Percentiles rank a stretch among this genome's conserved stretches.
These are phyloP conservation scores for Synanthedon formicaeformis DNA, from an alignment of 2,888 invertebrate species.

Conservation along the genomic window DNA sequence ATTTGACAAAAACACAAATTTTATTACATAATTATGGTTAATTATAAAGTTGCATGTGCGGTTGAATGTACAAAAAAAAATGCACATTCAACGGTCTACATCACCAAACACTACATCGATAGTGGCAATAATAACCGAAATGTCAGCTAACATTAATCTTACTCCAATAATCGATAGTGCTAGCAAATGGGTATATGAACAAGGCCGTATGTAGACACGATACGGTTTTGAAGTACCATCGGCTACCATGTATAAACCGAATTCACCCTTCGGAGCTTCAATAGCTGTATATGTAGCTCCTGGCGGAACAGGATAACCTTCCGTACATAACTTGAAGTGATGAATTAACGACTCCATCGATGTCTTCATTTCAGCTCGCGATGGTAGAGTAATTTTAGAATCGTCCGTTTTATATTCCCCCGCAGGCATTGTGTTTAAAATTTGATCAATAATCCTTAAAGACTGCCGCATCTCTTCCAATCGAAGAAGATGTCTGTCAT, in stretches of 20 bases:
- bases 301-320: conserved; percentile 87
- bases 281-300: conserved; percentile 83
- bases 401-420: conserved; percentile 86
- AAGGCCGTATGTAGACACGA: conserved; percentile 72
- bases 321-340: conserved; percentile 87
- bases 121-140: conserved; percentile 81
- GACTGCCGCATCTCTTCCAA: conserved; percentile 82
- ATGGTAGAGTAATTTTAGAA: conserved; percentile 81
- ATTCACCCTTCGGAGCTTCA: conserved; percentile 89
- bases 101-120: conserved; percentile 74
- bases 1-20: no score
- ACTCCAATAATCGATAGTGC: conserved; percentile 73
- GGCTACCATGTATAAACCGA: conserved; percentile 88
- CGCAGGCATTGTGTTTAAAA: conserved; percentile 84
- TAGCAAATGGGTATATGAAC: conserved; percentile 73
- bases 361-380: conserved; percentile 84
- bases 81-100: conserved; percentile 63
- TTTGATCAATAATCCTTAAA: conserved; percentile 81
- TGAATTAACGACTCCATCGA: conserved; percentile 91
- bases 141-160: conserved; percentile 80
- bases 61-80: neutral
- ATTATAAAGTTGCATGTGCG: no score
- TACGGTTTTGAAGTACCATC: conserved; percentile 85
- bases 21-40: no score
- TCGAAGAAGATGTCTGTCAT: conserved; percentile 81